Conservation (phyloP, 1,140 invertebrate species). For the Diorhabda elongata region DNA sequence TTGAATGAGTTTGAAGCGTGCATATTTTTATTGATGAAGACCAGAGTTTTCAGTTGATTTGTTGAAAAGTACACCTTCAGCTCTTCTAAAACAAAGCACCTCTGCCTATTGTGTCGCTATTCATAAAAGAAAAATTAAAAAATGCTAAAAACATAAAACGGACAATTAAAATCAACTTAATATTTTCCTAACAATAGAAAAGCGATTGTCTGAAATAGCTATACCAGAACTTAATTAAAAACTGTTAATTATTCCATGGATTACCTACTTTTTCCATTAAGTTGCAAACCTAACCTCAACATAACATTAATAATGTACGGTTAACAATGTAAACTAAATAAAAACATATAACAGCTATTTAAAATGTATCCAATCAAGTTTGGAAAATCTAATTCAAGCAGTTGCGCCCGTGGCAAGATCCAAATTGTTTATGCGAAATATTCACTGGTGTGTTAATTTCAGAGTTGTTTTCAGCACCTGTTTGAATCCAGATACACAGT, state of each 20-base stretch:
- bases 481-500: too few relatives aligned
- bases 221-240: too few relatives aligned
- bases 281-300: background rate
- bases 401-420: constrained; percentile 25
- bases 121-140: background rate
- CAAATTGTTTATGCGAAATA: constrained; percentile 28
- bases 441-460: constrained; percentile 17
- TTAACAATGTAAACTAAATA: background rate
- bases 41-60: too few relatives aligned
- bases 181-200: background rate
- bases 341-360: constrained; percentile 22
- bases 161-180: background rate
- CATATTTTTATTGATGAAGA: too few relatives aligned
- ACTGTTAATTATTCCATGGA: too few relatives aligned
- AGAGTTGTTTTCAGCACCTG: too few relatives aligned
- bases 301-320: background rate
- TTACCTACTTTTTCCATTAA: too few relatives aligned
- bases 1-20: too few relatives aligned
- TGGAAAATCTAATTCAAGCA: constrained; percentile 31
- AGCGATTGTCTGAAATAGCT: background rate
- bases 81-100: background rate
- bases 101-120: background rate
- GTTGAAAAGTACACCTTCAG: too few relatives aligned
- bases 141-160: background rate
- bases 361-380: constrained; percentile 28